phyloP scores from a whole-genome alignment of 2,797 vertebrate species.

The Gymnopithys bicolor region DNA sequence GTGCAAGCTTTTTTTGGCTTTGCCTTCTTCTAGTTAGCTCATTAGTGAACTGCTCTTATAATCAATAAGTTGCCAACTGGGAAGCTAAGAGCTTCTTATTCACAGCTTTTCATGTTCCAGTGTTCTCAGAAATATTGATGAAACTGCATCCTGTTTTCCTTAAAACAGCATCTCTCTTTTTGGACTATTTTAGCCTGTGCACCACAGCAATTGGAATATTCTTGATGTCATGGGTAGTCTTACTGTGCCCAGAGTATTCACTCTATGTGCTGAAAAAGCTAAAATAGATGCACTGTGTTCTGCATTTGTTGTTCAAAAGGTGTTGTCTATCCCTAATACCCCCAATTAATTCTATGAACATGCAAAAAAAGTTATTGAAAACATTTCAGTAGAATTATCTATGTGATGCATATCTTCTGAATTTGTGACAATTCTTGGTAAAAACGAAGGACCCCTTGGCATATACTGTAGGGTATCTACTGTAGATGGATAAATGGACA shows the following conservation, averaged over 20 bases:
- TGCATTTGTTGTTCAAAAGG: background rate
- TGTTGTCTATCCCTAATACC: background rate
- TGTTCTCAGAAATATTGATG: conserved; percentile 65
- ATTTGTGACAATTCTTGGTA: background rate
- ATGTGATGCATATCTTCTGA: background rate
- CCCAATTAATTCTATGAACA: background rate
- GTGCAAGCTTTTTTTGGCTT: conserved; percentile 55
- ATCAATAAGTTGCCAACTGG: conserved; percentile 67
- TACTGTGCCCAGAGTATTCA: background rate
- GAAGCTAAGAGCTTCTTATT: conserved; percentile 60
- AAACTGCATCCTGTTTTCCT: conserved; percentile 31
- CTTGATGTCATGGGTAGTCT: background rate
- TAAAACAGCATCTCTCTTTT: background rate
- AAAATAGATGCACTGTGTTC: background rate
- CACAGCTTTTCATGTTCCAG: conserved; percentile 47
- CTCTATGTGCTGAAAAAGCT: background rate
- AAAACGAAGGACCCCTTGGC: background rate
- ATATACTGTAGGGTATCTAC: background rate
- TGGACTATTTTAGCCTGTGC: background rate
- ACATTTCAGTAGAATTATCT: background rate
- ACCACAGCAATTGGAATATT: conserved; percentile 11
- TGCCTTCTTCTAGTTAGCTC: conserved; percentile 65
- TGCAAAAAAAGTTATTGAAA: background rate
- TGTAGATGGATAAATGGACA: background rate
- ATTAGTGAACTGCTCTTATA: conserved; percentile 71